Percentiles rank a stretch among this genome's conserved stretches.
phyloP scores from a whole-genome alignment of 2,797 vertebrate genomes.

The Leptodactylus fallax region DNA sequence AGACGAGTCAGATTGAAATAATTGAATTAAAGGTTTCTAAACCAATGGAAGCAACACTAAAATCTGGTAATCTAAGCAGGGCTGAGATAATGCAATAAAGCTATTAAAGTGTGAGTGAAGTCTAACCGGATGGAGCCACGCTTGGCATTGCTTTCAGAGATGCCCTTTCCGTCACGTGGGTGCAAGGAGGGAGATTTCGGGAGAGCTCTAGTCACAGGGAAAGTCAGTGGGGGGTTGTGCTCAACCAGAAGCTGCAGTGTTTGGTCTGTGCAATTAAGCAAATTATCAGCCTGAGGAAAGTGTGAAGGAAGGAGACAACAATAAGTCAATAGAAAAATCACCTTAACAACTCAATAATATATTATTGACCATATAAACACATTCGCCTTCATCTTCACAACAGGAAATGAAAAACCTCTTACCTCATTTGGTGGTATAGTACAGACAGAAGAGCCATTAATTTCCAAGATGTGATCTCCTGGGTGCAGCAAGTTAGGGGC shows the following conservation, averaged over 20 bases:
- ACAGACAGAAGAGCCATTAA: conserved; percentile 90
- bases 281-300: conserved; percentile 84
- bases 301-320: conserved; percentile 40
- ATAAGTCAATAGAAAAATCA: conserved; percentile 6
- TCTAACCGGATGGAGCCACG: conserved; percentile 77
- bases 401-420: not conserved
- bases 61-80: not conserved
- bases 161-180: conserved; percentile 49
- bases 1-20: not conserved
- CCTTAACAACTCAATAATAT: not conserved
- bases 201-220: conserved; percentile 82
- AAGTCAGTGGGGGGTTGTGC: conserved; percentile 89
- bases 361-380: not conserved
- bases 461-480: conserved; percentile 95
- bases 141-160: conserved; percentile 63
- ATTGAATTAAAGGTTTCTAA: not conserved
- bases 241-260: conserved; percentile 93
- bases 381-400: not conserved
- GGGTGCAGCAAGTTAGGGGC: conserved; percentile 93
- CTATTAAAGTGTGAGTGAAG: conserved; percentile 40
- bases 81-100: not conserved
- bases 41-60: not conserved
- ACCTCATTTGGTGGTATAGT: conserved; percentile 90
- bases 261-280: conserved; percentile 89
- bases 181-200: conserved; percentile 78